Base-by-base conservation (phyloP, 2,113 vertebrate genomes). In the Cephalophus harveyi region DNA sequence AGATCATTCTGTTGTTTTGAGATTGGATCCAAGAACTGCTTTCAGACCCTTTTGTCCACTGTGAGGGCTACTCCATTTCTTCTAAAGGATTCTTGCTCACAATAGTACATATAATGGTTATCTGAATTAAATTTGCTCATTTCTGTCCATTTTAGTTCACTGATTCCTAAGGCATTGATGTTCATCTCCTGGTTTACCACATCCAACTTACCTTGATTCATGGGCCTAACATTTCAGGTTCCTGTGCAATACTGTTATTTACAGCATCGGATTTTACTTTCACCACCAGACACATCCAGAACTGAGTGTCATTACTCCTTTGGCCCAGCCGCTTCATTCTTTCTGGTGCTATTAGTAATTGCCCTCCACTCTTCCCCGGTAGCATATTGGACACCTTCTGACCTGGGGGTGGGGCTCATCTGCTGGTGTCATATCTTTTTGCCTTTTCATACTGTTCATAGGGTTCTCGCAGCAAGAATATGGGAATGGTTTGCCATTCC, bases 341-440 rank as follows among this genome's bases (percentile, higher is more conserved):
- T 76, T 14, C 71, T 40, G 71, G 36, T 43, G 36, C 23, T 76
- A 1, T 43, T 25, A 76, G 21, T 43, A 43, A 74, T 7, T 76
- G 40, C 71, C 21, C 71, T 43, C 21, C 1, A 0, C 36, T 4
- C 36, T 43, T 43, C 23, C 6, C 36, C 0, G 1, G 71, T 43
- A 76, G 71, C 36, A 43, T 27, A 43, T 27, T 43, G 71, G 71
- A 76, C 36, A 43, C 36, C 36, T 76, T 76, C 71, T 76, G 71
- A 13, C 71, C 36, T 76, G 36, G 71, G 23, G 17, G n/a, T 0
- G 5, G 71, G 71, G 23, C 36, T 76, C 12, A 27, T 76, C 71
- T 76, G 43, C 71, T 27, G 23, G 12, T 76, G 6, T 43, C 71
- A 27, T 76, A 27, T 76, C 36, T 43, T 76, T 76, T 71, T 40